Conservation (phyloP, 1,140 invertebrate genomes). For the Drosophila varians region DNA sequence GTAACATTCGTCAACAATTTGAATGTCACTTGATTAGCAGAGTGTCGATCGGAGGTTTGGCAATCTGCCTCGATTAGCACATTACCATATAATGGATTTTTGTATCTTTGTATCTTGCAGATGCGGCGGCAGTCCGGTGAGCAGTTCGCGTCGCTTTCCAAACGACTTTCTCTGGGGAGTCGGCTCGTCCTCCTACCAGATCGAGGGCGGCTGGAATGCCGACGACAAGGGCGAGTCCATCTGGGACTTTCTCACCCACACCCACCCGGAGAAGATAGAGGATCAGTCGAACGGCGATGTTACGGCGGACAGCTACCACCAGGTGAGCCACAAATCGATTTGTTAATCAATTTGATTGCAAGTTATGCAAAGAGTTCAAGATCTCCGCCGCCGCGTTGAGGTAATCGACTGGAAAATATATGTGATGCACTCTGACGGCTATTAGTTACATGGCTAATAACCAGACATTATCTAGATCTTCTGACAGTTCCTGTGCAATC, state of each 20-base stretch:
- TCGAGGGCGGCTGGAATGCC: conserved; percentile 89
- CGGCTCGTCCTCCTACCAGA: conserved; percentile 87
- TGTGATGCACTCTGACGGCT: conserved; percentile 27
- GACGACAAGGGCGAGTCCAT: conserved; percentile 86
- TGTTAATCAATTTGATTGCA: conserved; percentile 13
- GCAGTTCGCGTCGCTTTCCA: conserved; percentile 83
- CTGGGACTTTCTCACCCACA: conserved; percentile 85
- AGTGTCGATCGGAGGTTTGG: background rate
- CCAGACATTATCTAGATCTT: conserved; percentile 8
- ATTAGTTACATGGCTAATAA: conserved; percentile 26
- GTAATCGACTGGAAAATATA: conserved; percentile 46
- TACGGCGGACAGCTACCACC: conserved; percentile 85
- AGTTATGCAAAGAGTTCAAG: conserved; percentile 52
- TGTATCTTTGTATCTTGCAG: conserved; percentile 26
- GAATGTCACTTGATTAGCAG: conserved; percentile 35
- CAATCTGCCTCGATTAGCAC: conserved; percentile 28
- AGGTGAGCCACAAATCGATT: conserved; percentile 59
- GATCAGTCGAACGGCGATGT: conserved; percentile 86
- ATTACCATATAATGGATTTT: conserved; percentile 16
- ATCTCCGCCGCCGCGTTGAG: conserved; percentile 26
- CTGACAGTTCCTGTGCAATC: background rate
- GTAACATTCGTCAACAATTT: conserved; percentile 31
- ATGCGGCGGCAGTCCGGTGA: conserved; percentile 30
- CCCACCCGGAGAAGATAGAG: conserved; percentile 83
- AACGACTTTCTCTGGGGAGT: conserved; percentile 85